Evolutionary conservation across 53 echinoderm and acorn worm genomes (phyloP).

Genomic region (Pentamera pediparva): DNA sequence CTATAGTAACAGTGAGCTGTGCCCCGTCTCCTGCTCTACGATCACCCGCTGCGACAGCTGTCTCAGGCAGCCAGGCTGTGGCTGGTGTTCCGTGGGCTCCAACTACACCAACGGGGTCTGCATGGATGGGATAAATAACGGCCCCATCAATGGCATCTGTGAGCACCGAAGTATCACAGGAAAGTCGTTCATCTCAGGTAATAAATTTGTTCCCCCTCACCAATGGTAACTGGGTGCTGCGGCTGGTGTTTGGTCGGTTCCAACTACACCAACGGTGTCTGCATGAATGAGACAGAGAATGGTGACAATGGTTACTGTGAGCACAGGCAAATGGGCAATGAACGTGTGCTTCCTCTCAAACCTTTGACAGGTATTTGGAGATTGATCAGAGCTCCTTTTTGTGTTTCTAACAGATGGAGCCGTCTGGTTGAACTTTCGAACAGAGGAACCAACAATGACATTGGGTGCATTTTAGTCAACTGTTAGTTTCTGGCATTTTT

Average conservation of each 20-base stretch:
- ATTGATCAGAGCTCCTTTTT: too few relatives aligned
- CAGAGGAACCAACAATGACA: too few relatives aligned
- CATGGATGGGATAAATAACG: conserved; percentile 68
- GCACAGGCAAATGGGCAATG: too few relatives aligned
- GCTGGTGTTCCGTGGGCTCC: conserved; percentile 74
- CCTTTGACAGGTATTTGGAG: too few relatives aligned
- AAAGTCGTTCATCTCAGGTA: background rate
- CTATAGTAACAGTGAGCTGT: conserved; percentile 38
- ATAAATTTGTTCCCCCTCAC: background rate
- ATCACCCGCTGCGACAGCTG: conserved; percentile 69
- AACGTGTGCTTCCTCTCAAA: too few relatives aligned
- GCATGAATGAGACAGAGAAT: too few relatives aligned
- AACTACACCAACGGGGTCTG: conserved; percentile 81
- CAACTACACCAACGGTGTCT: conserved; percentile 74
- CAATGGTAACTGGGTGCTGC: background rate
- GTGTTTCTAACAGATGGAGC: too few relatives aligned
- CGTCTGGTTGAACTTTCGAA: too few relatives aligned
- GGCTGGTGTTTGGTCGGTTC: conserved; percentile 31
- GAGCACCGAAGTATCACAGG: conserved; percentile 34
- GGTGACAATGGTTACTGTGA: too few relatives aligned
- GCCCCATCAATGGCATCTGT: conserved; percentile 63
- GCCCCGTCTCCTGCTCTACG: conserved; percentile 61
- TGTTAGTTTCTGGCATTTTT: too few relatives aligned
- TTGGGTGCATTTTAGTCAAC: too few relatives aligned
- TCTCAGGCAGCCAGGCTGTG: conserved; percentile 70